phyloP scores from a whole-genome alignment of 2,888 invertebrate species.

The Odontocerum albicorne region DNA sequence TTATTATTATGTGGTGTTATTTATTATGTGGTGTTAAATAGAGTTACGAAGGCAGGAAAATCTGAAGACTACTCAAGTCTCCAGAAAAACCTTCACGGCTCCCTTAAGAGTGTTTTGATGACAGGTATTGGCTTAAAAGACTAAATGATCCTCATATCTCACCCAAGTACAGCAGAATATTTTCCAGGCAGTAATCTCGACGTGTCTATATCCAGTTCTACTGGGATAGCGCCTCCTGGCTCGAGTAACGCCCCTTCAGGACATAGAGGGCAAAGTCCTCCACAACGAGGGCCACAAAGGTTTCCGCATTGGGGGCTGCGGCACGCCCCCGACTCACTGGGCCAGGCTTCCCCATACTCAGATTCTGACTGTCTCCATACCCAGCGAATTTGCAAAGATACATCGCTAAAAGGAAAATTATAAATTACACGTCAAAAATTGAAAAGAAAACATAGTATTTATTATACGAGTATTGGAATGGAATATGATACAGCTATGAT shows the following conservation, averaged over 20 bases:
- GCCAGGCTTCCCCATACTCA: background rate
- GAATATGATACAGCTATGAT: too few relatives aligned
- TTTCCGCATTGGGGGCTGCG: background rate
- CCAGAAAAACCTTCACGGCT: too few relatives aligned
- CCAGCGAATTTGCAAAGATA: slow-evolving; percentile 1
- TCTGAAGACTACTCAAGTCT: too few relatives aligned
- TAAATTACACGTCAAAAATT: too few relatives aligned
- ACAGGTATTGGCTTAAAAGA: too few relatives aligned
- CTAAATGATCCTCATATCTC: too few relatives aligned
- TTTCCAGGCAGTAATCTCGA: slow-evolving; percentile 5
- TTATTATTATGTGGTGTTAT: too few relatives aligned
- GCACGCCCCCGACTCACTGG: background rate
- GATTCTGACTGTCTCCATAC: slow-evolving; percentile 8
- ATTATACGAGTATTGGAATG: too few relatives aligned
- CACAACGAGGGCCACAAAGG: slow-evolving; percentile 1
- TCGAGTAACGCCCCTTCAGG: slow-evolving; percentile 2
- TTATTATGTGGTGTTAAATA: too few relatives aligned
- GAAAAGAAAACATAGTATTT: too few relatives aligned
- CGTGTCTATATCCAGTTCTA: background rate
- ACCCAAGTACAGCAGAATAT: slow-evolving; percentile 10
- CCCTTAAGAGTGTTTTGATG: too few relatives aligned
- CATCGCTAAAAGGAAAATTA: background rate
- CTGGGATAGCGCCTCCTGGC: background rate
- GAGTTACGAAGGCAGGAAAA: too few relatives aligned
- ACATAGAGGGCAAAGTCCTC: slow-evolving; percentile 2